Conservation (phyloP, 2,113 vertebrate genomes). For the Ceyx cyanopectus region DNA sequence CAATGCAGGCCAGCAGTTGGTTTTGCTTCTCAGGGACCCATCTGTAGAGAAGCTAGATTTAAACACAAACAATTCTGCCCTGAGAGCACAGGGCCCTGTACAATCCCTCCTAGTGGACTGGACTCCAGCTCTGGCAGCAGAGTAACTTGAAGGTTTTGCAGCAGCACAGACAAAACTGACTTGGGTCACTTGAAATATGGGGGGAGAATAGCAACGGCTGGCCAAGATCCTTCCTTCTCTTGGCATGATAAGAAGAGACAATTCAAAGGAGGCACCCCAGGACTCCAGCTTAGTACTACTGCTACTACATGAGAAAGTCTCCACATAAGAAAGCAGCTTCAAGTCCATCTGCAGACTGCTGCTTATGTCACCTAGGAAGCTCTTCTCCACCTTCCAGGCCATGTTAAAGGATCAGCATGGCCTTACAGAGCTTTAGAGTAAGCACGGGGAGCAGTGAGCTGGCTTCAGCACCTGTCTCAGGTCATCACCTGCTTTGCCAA, state of each 20-base stretch:
- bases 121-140: neutral
- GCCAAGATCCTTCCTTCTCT: neutral
- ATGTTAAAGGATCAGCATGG: too few species aligned
- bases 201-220: neutral
- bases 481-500: too few species aligned
- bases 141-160: neutral
- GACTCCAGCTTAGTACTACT: neutral
- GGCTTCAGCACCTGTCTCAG: too few species aligned
- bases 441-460: too few species aligned
- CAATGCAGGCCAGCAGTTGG: neutral
- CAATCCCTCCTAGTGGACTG: neutral
- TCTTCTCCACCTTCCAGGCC: too few species aligned
- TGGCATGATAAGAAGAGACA: too few species aligned
- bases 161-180: neutral
- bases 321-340: neutral
- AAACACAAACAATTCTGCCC: neutral
- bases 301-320: neutral
- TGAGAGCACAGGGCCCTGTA: neutral
- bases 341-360: too few species aligned
- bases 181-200: neutral
- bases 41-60: neutral
- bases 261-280: too few species aligned
- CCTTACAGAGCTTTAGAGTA: too few species aligned
- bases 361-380: too few species aligned
- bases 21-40: neutral